Evolutionary conservation across 2,113 vertebrate genomes (phyloP).

Genomic region (Calonectris borealis): DNA sequence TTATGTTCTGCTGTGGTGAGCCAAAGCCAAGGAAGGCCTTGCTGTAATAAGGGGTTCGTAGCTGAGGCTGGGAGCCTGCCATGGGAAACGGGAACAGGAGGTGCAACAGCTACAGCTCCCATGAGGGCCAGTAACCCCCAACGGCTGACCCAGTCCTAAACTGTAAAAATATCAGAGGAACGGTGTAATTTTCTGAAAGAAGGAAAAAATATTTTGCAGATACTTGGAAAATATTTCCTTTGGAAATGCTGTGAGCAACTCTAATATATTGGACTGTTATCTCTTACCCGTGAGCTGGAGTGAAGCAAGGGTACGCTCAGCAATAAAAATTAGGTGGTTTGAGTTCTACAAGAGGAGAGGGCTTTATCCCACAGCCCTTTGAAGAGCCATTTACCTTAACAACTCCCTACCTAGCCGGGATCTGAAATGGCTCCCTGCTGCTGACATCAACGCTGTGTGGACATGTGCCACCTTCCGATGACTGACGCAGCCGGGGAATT

Average conservation of each 20-base stretch:
- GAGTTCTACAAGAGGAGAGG: not conserved
- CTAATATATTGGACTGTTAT: not conserved
- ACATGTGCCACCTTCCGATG: not conserved
- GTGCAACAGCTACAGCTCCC: not conserved
- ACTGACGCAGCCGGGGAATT: not conserved
- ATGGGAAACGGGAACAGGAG: not conserved
- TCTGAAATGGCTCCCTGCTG: not conserved
- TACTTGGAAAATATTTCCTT: not conserved
- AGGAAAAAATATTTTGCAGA: not conserved
- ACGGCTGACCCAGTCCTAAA: not conserved
- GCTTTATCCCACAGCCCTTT: not conserved
- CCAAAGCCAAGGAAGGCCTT: not conserved
- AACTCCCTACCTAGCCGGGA: not conserved
- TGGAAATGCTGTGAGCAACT: not conserved
- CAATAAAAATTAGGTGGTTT: not conserved
- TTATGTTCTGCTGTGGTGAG: not conserved
- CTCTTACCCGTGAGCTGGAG: not conserved
- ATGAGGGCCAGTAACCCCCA: too few relatives aligned
- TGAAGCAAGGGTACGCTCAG: not conserved
- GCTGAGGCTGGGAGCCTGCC: not conserved
- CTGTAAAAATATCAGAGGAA: not conserved
- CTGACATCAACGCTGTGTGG: not conserved
- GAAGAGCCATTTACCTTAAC: not conserved
- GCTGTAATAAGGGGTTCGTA: rapidly evolving
- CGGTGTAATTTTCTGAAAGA: not conserved